Conservation (phyloP, 53 echinoderm and acorn worm species). For the Patiria pectinifera region DNA sequence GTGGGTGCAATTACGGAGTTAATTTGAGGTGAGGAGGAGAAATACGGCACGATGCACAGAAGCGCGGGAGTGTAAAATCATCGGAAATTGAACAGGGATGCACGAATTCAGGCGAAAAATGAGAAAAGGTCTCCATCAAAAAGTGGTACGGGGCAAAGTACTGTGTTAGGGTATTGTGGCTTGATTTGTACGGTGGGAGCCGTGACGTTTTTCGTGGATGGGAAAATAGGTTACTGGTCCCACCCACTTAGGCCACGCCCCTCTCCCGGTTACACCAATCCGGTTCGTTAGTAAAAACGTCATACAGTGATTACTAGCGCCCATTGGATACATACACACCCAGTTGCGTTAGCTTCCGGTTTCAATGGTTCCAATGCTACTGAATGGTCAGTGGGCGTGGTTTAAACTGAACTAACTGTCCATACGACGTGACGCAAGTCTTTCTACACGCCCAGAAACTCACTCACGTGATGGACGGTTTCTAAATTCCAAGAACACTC, state of each 20-base stretch:
- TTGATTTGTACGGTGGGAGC: background rate
- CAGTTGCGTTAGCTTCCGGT: too few species aligned
- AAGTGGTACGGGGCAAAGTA: background rate
- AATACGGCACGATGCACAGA: conserved; percentile 39
- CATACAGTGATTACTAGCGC: too few species aligned
- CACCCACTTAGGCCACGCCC: background rate
- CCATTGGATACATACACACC: too few species aligned
- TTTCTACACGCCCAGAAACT: too few species aligned
- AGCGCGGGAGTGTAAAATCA: conserved; percentile 43
- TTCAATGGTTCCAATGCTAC: too few species aligned
- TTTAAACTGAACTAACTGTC: too few species aligned
- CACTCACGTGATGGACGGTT: too few species aligned
- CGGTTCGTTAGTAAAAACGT: too few species aligned
- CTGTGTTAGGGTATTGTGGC: background rate
- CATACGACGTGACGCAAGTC: too few species aligned
- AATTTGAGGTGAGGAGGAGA: conserved; percentile 13
- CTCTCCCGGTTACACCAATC: too few species aligned
- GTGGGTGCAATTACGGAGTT: conserved; percentile 17
- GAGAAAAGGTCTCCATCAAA: background rate
- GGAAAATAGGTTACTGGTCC: background rate
- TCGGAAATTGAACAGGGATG: conserved; percentile 2
- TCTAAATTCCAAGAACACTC: too few species aligned
- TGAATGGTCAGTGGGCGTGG: too few species aligned
- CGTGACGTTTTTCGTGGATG: background rate
- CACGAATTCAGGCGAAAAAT: conserved; percentile 16